These are phyloP conservation scores for Lagria hirta DNA, from an alignment of 2,888 invertebrate genomes.

Conservation along the genomic window DNA sequence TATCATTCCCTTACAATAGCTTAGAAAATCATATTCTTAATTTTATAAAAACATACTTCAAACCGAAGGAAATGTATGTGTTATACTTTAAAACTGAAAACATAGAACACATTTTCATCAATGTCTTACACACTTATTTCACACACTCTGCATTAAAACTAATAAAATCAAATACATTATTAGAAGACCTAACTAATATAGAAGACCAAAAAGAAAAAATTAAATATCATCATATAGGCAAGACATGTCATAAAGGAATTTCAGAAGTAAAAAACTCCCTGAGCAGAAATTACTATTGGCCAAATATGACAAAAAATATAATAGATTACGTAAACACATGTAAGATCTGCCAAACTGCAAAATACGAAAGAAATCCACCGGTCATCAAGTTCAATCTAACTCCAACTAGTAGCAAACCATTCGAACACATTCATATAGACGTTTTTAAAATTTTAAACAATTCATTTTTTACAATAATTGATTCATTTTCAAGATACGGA, in stretches of 20 bases:
- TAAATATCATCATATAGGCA: constrained; percentile 2
- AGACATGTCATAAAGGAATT: constrained; percentile 6
- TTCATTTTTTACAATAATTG: constrained; percentile 22
- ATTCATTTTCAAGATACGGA: constrained; percentile 22
- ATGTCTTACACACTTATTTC: constrained; percentile 3
- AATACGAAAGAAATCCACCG: too few relatives aligned
- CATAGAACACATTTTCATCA: neutral
- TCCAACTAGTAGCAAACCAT: constrained; percentile 19
- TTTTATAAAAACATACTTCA: constrained; percentile 1
- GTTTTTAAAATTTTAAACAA: constrained; percentile 17
- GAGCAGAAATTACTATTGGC: too few relatives aligned
- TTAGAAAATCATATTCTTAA: neutral
- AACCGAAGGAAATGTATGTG: constrained; percentile 1
- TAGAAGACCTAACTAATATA: constrained; percentile 1
- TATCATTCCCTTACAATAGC: neutral
- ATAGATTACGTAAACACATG: too few relatives aligned
- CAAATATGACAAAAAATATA: too few relatives aligned
- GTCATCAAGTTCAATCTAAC: constrained; percentile 21
- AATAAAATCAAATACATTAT: neutral
- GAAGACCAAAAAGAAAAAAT: constrained; percentile 1
- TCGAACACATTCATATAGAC: constrained; percentile 23
- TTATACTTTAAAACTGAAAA: constrained; percentile 1
- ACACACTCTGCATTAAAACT: constrained; percentile 3
- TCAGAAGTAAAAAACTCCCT: constrained; percentile 2
- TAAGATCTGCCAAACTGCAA: too few relatives aligned